Conservation (phyloP, 2,888 invertebrate genomes). For the Caenorhabditis uteleia region DNA sequence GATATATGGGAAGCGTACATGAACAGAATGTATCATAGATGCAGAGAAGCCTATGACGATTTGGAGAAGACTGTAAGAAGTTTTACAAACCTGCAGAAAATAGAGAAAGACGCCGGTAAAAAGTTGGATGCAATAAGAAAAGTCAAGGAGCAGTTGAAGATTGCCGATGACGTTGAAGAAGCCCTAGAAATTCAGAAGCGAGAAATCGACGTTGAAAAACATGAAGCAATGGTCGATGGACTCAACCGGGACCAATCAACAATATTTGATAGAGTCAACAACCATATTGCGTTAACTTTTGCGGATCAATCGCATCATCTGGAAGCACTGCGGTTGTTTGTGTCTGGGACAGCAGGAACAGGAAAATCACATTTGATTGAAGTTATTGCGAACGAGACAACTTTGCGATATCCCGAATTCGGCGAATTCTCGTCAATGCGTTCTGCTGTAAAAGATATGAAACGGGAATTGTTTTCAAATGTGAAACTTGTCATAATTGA, state of each 20-base stretch:
- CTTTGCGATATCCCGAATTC: background rate
- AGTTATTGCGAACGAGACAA: slow-evolving; percentile 24
- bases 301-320: background rate
- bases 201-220: slow-evolving; percentile 9
- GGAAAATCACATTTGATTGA: slow-evolving; percentile 41
- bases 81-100: background rate
- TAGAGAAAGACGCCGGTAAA: background rate
- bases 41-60: background rate
- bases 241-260: slow-evolving; percentile 15
- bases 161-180: slow-evolving; percentile 4
- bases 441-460: slow-evolving; percentile 7
- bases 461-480: background rate
- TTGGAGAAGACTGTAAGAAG: background rate
- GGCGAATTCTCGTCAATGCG: background rate
- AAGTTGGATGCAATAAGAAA: background rate
- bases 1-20: background rate
- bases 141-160: background rate
- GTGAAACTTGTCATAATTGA: slow-evolving; percentile 32
- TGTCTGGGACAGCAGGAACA: slow-evolving; percentile 33
- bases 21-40: background rate
- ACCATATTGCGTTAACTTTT: background rate
- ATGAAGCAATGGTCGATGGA: background rate
- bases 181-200: slow-evolving; percentile 2
- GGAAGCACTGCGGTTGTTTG: slow-evolving; percentile 5
- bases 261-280: slow-evolving; percentile 10